Evolutionary conservation across 2,888 invertebrate genomes (phyloP).

Genomic region (Protophormia terraenovae): DNA sequence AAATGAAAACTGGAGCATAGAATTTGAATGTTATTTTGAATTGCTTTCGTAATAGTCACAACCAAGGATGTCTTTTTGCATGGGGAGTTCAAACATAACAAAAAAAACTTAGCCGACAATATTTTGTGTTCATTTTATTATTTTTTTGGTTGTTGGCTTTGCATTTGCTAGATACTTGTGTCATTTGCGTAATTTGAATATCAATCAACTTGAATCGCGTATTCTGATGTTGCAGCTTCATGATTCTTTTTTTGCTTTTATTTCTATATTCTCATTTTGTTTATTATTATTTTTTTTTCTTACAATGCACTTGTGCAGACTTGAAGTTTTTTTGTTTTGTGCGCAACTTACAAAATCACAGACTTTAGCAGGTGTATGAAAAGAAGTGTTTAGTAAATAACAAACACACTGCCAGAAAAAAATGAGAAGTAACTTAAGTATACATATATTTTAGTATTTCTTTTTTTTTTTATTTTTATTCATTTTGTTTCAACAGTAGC

Average conservation of each 20-base stretch:
- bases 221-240: slow-evolving; percentile 20
- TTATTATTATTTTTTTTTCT: too few species aligned
- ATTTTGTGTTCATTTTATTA: slow-evolving; percentile 12
- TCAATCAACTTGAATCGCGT: slow-evolving; percentile 66
- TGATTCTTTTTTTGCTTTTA: background rate
- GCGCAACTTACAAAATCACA: background rate
- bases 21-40: slow-evolving; percentile 57
- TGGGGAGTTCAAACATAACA: background rate
- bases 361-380: slow-evolving; percentile 63
- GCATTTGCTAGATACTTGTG: slow-evolving; percentile 63
- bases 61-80: slow-evolving; percentile 6
- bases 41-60: slow-evolving; percentile 5
- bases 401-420: background rate
- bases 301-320: slow-evolving; percentile 52
- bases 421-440: background rate
- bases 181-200: slow-evolving; percentile 70
- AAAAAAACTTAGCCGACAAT: slow-evolving; percentile 47
- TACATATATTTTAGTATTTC: background rate
- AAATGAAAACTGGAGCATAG: slow-evolving; percentile 59
- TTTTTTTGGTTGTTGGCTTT: slow-evolving; percentile 6
- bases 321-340: slow-evolving; percentile 10
- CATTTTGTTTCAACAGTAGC: slow-evolving; percentile 48
- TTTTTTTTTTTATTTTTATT: slow-evolving; percentile 1
- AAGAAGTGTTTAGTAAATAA: slow-evolving; percentile 7
- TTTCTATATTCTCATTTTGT: slow-evolving; percentile 8